Evolutionary conservation across 1,140 invertebrate genomes (phyloP).

Genomic region (Bombus terrestris): DNA sequence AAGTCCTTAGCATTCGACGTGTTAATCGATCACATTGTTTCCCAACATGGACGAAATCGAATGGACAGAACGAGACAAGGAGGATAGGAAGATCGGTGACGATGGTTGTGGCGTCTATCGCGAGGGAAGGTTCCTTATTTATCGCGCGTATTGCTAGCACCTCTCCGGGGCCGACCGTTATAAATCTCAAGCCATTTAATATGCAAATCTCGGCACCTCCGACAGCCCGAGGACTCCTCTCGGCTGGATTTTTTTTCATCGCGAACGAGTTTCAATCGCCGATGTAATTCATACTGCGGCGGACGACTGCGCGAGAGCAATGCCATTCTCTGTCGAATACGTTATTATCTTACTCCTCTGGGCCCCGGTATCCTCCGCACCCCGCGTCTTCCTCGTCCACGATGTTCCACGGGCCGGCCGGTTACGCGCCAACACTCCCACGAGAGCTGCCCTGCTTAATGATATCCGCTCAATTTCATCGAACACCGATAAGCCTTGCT

Average conservation of each 20-base stretch:
- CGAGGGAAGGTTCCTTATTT: slow-evolving; percentile 61
- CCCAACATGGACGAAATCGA: slow-evolving; percentile 1
- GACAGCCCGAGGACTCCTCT: slow-evolving; percentile 55
- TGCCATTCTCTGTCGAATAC: slow-evolving; percentile 63
- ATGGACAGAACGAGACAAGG: background rate
- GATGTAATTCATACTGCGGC: slow-evolving; percentile 69
- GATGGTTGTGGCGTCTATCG: slow-evolving; percentile 33
- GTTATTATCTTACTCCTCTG: slow-evolving; percentile 64
- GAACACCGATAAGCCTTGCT: slow-evolving; percentile 4
- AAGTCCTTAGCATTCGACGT: accelerated
- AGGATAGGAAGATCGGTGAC: background rate
- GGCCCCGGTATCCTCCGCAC: background rate
- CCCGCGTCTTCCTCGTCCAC: background rate
- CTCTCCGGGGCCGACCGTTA: slow-evolving; percentile 71
- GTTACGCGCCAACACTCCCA: slow-evolving; percentile 48
- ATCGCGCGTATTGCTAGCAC: slow-evolving; percentile 67
- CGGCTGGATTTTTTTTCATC: slow-evolving; percentile 53
- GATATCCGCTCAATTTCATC: slow-evolving; percentile 44
- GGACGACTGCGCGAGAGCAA: slow-evolving; percentile 50
- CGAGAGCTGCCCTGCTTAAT: slow-evolving; percentile 19
- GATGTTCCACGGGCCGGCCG: background rate
- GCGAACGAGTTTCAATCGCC: slow-evolving; percentile 76
- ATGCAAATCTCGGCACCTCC: slow-evolving; percentile 77
- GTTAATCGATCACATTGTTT: background rate
- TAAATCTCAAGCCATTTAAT: slow-evolving; percentile 83